Evolutionary conservation across 2,888 invertebrate species (phyloP), one percentile per base, ranked within the genome.

Genomic region (Macroteleia sp.): DNA sequence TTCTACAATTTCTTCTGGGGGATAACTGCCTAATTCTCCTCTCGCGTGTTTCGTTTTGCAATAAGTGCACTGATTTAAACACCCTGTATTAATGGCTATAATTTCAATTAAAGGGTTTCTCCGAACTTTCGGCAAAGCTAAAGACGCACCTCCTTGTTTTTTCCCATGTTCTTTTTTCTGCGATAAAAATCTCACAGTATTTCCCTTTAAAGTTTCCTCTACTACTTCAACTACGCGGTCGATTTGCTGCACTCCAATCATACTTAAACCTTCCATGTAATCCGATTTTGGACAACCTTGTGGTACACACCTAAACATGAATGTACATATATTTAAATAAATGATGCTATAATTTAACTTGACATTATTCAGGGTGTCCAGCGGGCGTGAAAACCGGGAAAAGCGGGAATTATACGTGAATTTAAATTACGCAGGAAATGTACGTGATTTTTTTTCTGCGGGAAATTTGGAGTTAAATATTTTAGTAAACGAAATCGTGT

Each of bases 191-290:
- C 95, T 93, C 1, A 97, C 96, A 16, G 95, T 95, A 88, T 89
- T 87, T 92, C 97, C 99, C 93, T 98, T 98, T 0, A 99, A 91
- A 0, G 99, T 98, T 92, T 99, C 99, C 90, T 99, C 99, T 0
- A 99, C 99, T 0, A 99, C 97, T 92, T 99, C 98, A 0, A 99
- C 97, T 1, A 99, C 97, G 75, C 98, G 93, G 90, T 99, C 99
- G 74, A 99, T 99, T 92, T 99, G 99, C 87, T 99, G 98, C 0
- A 99, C 99, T 0, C 99, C 99, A n/a, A 99, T 96, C 0, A 99
- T 94, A 83, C 99, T 99, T 6, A 99, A 92, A 0, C 97, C 97
- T 86, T 95, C 93, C 16, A 96, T 91, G 81, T 93, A 94, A 75
- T 91, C 92, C 0, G 96, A 93, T 56, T 96, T 95, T 0, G 96